Evolutionary conservation across 2,888 invertebrate genomes (phyloP).

Genomic region (Lathronympha strigana): DNA sequence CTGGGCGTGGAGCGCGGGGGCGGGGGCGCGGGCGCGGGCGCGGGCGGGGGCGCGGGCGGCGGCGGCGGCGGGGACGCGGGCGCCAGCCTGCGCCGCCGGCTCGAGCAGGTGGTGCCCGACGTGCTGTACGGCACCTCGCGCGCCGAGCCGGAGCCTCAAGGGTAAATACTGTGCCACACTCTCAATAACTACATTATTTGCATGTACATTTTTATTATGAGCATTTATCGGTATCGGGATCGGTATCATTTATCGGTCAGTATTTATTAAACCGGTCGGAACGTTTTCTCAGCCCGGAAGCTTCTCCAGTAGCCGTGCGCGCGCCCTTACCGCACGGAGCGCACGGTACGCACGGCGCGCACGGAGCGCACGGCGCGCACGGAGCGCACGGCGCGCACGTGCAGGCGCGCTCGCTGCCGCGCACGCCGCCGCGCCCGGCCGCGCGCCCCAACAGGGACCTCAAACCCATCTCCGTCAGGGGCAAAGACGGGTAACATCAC

Average conservation of each 20-base stretch:
- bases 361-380: not conserved
- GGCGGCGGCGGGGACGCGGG: conserved; percentile 19
- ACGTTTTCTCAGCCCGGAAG: not conserved
- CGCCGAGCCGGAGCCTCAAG: conserved; percentile 45
- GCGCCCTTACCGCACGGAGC: not conserved
- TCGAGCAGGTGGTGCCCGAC: conserved; percentile 76
- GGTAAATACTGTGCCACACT: not conserved
- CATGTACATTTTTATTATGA: too few relatives aligned
- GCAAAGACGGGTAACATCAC: conserved; percentile 69
- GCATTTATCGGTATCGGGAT: too few relatives aligned
- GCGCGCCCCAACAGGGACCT: conserved; percentile 31
- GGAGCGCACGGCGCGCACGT: not conserved
- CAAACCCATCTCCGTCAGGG: conserved; percentile 65
- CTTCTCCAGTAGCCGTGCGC: too few relatives aligned
- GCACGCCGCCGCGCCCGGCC: conserved; percentile 18
- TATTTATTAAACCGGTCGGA: too few relatives aligned
- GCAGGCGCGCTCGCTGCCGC: conserved; percentile 15
- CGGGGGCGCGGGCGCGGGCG: conserved; percentile 13
- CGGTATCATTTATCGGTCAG: too few relatives aligned
- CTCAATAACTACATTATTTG: not conserved
- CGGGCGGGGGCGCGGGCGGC: conserved; percentile 13
- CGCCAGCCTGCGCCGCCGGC: conserved; percentile 53
- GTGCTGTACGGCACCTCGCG: conserved; percentile 80
- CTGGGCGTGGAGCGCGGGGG: conserved; percentile 74
- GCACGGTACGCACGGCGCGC: not conserved